Conservation (phyloP, 92 coral and sea anemone species). For the Anthopleura xanthogrammica region DNA sequence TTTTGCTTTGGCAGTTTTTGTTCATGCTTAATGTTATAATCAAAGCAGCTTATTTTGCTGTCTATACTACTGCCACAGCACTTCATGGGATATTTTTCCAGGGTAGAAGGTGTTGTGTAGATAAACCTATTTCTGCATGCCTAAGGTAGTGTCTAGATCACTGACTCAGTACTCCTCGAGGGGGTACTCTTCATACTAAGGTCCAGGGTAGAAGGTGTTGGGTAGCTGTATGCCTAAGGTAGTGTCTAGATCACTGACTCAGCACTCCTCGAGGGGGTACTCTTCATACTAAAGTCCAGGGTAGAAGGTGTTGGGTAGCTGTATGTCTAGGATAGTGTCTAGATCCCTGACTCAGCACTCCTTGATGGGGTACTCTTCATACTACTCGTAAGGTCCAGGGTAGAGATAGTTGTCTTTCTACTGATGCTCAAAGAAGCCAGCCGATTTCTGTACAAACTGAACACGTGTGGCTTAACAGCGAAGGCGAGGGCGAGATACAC, state of each 20-base stretch:
- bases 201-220: background rate
- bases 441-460: constrained; percentile 26
- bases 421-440: constrained; percentile 23
- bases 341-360: constrained; percentile 15
- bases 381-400: constrained; percentile 19
- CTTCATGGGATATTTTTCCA: too few species aligned
- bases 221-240: too few species aligned
- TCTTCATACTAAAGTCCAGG: constrained; percentile 4
- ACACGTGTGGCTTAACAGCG: constrained; percentile 44
- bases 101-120: too few species aligned
- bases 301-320: background rate
- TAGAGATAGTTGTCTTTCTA: constrained; percentile 27
- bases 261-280: constrained; percentile 2
- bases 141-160: too few species aligned
- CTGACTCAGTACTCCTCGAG: too few species aligned
- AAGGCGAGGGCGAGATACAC: constrained; percentile 62
- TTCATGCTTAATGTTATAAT: too few species aligned
- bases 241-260: constrained; percentile 24
- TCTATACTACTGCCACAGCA: too few species aligned
- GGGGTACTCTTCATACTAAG: too few species aligned
- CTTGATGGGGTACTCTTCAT: constrained; percentile 14
- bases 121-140: background rate
- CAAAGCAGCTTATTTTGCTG: too few species aligned
- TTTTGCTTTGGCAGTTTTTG: too few species aligned
- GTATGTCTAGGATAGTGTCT: background rate